Evolutionary conservation across 1,140 invertebrate species (phyloP), one percentile per base, ranked within the genome.

Genomic region (Diprion similis): DNA sequence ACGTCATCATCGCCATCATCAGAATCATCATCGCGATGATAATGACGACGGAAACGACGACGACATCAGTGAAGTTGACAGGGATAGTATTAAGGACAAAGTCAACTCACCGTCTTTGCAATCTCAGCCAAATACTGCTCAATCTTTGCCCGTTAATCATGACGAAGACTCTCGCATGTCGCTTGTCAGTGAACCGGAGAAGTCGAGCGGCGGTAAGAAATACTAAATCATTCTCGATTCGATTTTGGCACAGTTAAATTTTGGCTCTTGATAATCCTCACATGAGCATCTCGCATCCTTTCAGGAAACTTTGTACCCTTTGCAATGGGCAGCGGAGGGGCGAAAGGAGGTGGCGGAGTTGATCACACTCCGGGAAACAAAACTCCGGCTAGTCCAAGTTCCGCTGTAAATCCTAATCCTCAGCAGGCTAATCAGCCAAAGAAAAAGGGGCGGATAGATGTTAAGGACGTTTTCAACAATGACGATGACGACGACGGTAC

Each of bases 381-480:
- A 79, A 88, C 86, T 11, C 86, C 87, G 8, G 85, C 83, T 8
- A 88, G 87, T 83, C 87, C 87, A 10, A 82, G 80, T 47, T 66
- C 80, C 3, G 66, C 78, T 73, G 77, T 77, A 37, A 82, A 78
- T 76, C 47, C 71, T 0, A 84, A 78, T 75, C 70, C 80, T 4
- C 82, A 84, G 65, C 82, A 82, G 13, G n/a, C 79, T 1, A 84
- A 80, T 79, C 78, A 83, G 65, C 74, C 78, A 0, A 86, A 82
- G 69, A 93, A 92, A 79, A 93, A 94, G 78, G 94, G 94, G 79
- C 94, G 94, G 79, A 90, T 96, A 19, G 95, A 96, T 75, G 92
- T 97, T 0, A 94, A 95, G 72, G 96, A 97, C 79, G 95, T 97
- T 3, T 98, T 98, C 82, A 97, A 97, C 86, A 95, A 94, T 73